Evolutionary conservation across 2,888 invertebrate genomes (phyloP), one percentile per base, ranked within the genome.

Genomic region (Erpobdella octoculata): DNA sequence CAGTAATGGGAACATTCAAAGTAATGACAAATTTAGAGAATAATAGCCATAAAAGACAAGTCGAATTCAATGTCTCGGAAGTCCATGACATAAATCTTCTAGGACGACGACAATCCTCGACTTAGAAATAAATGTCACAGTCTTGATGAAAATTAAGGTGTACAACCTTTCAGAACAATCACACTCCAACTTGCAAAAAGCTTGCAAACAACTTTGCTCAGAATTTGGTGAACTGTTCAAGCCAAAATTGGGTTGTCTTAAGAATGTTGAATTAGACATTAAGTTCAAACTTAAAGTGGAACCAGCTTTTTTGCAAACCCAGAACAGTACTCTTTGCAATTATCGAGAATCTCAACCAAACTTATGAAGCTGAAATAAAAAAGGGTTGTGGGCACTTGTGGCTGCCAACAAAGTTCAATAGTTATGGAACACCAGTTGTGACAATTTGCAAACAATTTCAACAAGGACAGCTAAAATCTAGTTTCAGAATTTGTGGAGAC

Each of bases 221-320:
- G 6, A 61, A 31, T 61, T 61, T 21, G 4, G 31, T 5, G 61
- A 61, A 21, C 3, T 25, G 3, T 61, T 61, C 12, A 12, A 61
- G 31, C 61, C 6, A 8, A 31, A 12, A 61, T 12, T 61, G 18
- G 61, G 61, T 5, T 61, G 61, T 28, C 33, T 61, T 4, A 25
- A 61, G 12, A 21, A 61, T 61, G 5, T 61, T 61, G 61, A 61
- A 21, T 61, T 41, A n/a, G 46, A 41, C 12, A n/a, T 41, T 41
- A 41, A 41, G 46, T 41, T 41, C 46, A 41, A 41, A 41, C 46
- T n/a, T 15, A n/a, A 41, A 15, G 12, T n/a, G n/a, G n/a, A 41
- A 15, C 46, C 46, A 41, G 46, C n/a, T 41, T 41, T 41, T n/a
- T 41, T 12, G 12, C 12, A 41, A 41, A n/a, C 46, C n/a, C 46